These are phyloP conservation scores for Atta cephalotes DNA, from an alignment of 1,140 invertebrate genomes.

Conservation along the genomic window DNA sequence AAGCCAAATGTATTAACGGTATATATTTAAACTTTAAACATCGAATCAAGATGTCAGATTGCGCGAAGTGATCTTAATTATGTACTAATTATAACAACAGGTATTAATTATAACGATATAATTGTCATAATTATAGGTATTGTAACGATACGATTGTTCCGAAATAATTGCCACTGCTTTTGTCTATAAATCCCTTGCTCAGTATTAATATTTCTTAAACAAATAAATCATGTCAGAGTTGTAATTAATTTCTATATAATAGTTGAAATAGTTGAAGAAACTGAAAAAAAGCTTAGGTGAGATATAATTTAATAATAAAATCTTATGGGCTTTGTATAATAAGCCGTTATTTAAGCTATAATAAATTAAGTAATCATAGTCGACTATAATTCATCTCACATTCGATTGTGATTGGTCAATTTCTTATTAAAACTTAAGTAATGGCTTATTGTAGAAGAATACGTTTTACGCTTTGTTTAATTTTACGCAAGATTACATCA, in stretches of 20 bases:
- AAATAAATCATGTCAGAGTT: not conserved
- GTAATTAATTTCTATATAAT: not conserved
- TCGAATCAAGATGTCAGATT: not conserved
- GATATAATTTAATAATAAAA: not conserved
- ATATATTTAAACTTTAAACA: not conserved
- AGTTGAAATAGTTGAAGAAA: not conserved
- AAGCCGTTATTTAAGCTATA: too few species aligned
- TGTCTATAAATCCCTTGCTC: not conserved
- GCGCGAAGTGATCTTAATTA: not conserved
- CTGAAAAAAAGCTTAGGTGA: not conserved
- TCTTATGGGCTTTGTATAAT: too few species aligned
- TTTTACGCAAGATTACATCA: not conserved
- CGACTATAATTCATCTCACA: too few species aligned
- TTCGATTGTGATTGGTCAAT: too few species aligned
- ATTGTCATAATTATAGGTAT: not conserved
- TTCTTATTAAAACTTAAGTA: too few species aligned
- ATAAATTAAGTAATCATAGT: too few species aligned
- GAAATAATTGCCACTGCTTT: slow-evolving; percentile 21
- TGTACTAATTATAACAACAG: not conserved
- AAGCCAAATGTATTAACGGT: not conserved
- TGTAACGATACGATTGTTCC: not conserved
- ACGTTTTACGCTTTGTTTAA: not conserved
- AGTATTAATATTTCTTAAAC: not conserved
- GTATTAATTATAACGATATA: slow-evolving; percentile 3
- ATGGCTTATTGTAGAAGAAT: too few species aligned